Base-by-base conservation (phyloP, 2,797 vertebrate genomes). In the Crossoptilon crossoptilon region DNA sequence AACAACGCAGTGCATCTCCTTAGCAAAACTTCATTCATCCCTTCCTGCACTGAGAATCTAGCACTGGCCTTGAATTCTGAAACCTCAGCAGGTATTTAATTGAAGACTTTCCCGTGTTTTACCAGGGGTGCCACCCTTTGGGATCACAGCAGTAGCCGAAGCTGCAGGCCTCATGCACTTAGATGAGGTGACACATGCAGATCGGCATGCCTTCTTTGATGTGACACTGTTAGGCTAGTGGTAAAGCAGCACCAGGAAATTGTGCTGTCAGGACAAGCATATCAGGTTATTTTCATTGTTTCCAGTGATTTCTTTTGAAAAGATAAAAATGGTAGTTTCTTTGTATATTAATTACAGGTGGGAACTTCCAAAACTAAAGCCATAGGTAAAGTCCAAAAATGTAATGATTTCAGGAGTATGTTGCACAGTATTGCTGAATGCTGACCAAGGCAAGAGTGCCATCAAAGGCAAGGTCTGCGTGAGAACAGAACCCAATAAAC, bases 31-130 rank as follows among this genome's bases (percentile, higher is more conserved):
- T 41, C 33, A 33, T 33, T 19, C 18, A 29, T 35, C 56, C 49
- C 67, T 35, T 59, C 35, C 37, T 39, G 9, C 22, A 4, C 0
- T 41, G 55, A 72, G 69, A 62, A 43, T 41, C 35, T 56, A 55
- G 43, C 13, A 3, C 39, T 64, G n/a, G 2, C 29, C 44, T 66
- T 63, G 44, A 58, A 39, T 49, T 68, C n/a, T n/a, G 21, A 58
- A 49, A 11, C 9, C 33, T 58, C 51, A 60, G 0, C 18, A 74
- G 53, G 44, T 35, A 27, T 75, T 70, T 44, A 14, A 67, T 64
- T 10, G 15, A 2, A 19, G n/a, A 11, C 7, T 29, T 19, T 15
- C 55, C 1, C 1, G 1, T 1, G 0, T 49, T 51, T 37, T n/a
- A 27, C 60, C 31, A 59, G 74, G 66, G n/a, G 19, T 41, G 14